Conservation (phyloP, 2,888 invertebrate species). For the Drosophila gaucha region DNA sequence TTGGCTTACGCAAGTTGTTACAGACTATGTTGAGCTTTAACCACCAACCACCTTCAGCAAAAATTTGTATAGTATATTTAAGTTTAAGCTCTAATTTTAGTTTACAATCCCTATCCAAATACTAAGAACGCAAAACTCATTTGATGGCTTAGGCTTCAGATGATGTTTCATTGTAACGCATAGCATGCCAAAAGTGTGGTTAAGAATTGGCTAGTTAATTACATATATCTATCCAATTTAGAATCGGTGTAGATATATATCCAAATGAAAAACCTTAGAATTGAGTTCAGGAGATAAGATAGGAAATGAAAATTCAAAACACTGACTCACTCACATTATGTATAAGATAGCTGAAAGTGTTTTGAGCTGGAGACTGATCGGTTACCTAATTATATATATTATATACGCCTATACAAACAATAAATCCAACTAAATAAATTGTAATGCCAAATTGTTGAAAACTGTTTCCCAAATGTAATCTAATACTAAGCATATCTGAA, state of each 20-base stretch:
- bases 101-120: constrained; percentile 2
- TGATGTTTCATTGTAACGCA: constrained; percentile 1
- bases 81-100: constrained; percentile 43
- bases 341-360: constrained; percentile 40
- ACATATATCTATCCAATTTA: constrained; percentile 17
- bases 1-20: background rate
- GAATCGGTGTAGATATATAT: constrained; percentile 43
- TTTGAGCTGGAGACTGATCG: constrained; percentile 70
- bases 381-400: constrained; percentile 37
- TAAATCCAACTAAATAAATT: constrained; percentile 15
- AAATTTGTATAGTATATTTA: constrained; percentile 49
- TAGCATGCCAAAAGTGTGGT: constrained; percentile 8
- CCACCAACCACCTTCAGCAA: constrained; percentile 5
- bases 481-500: constrained; percentile 15
- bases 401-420: background rate
- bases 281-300: constrained; percentile 45
- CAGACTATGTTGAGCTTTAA: constrained; percentile 20
- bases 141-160: constrained; percentile 13
- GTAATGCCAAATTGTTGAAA: constrained; percentile 14
- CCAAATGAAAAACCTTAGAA: constrained; percentile 11
- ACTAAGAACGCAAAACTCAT: constrained; percentile 14
- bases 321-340: constrained; percentile 28
- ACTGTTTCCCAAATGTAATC: background rate
- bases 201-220: constrained; percentile 2
- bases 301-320: constrained; percentile 26